Percentiles rank a stretch among this genome's conserved stretches.
Conservation (phyloP, 2,888 invertebrate species). For the Operophtera brumata region DNA sequence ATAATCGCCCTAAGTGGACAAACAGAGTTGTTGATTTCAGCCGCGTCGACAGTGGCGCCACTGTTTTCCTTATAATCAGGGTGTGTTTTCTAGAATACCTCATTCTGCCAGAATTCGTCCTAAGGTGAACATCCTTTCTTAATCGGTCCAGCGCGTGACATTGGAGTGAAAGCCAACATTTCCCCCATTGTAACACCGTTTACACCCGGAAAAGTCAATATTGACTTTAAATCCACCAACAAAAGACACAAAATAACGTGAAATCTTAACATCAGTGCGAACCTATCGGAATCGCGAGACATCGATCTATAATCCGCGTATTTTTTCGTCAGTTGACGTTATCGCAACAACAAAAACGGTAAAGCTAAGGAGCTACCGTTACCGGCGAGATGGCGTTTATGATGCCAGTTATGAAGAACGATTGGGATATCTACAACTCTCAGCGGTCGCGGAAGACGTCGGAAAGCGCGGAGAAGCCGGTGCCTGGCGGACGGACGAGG, state of each 20-base stretch:
- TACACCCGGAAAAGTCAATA: slow-evolving; percentile 42
- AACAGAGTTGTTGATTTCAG: slow-evolving; percentile 43
- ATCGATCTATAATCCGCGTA: slow-evolving; percentile 43
- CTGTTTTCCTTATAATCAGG: slow-evolving; percentile 77
- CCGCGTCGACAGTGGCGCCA: slow-evolving; percentile 70
- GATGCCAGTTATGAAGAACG: slow-evolving; percentile 97
- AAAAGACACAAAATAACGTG: slow-evolving; percentile 38
- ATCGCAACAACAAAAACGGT: slow-evolving; percentile 69
- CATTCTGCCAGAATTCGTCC: slow-evolving; percentile 76
- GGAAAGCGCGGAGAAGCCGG: slow-evolving; percentile 81
- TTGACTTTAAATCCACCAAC: slow-evolving; percentile 35
- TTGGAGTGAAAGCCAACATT: slow-evolving; percentile 70
- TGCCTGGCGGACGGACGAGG: slow-evolving; percentile 76
- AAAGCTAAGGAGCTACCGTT: slow-evolving; percentile 65
- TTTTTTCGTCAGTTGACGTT: slow-evolving; percentile 46
- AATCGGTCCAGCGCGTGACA: slow-evolving; percentile 64
- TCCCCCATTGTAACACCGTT: slow-evolving; percentile 37
- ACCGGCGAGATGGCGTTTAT: slow-evolving; percentile 91
- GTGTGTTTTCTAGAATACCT: slow-evolving; percentile 77
- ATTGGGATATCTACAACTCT: slow-evolving; percentile 95
- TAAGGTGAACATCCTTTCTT: slow-evolving; percentile 71
- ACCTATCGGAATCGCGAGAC: slow-evolving; percentile 28
- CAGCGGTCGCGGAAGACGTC: slow-evolving; percentile 88
- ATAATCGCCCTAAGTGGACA: slow-evolving; percentile 25
- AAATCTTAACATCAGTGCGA: slow-evolving; percentile 39